A percentile compares a stretch with the other conserved stretches of the same genome.
Evolutionary conservation across 1,140 invertebrate genomes (phyloP).

Genomic region (Zaprionus gabonicus): DNA sequence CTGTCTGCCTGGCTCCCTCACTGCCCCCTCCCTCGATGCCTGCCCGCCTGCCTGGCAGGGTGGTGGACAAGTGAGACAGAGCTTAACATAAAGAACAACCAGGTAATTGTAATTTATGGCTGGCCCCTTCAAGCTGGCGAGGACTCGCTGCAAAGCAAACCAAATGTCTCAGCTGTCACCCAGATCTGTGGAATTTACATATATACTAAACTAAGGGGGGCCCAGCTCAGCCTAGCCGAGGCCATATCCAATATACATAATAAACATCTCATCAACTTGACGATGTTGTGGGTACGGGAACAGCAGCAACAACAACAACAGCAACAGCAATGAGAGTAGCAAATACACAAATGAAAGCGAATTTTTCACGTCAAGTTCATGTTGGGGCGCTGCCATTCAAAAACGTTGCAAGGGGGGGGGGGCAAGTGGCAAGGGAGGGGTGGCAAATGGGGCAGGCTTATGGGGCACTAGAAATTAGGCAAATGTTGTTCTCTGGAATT

Average conservation of each 20-base stretch:
- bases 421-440: neutral
- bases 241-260: conserved; percentile 60
- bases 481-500: conserved; percentile 53
- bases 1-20: conserved; percentile 2
- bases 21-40: neutral
- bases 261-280: conserved; percentile 73
- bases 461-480: conserved; percentile 52
- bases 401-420: neutral
- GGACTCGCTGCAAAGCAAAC: neutral
- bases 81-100: conserved; percentile 35
- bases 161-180: conserved; percentile 56
- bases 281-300: conserved; percentile 11
- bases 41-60: no score
- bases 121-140: conserved; percentile 15
- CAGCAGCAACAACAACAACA: no score
- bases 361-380: conserved; percentile 35
- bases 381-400: conserved; percentile 16
- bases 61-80: conserved; percentile 34
- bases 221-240: neutral
- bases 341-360: conserved; percentile 9
- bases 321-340: neutral
- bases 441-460: neutral
- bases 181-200: conserved; percentile 62
- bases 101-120: conserved; percentile 71
- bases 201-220: conserved; percentile 42